Percentiles rank a stretch among this genome's conserved stretches.
Conservation (phyloP, 2,888 invertebrate genomes). For the Hecatera dysodea region DNA sequence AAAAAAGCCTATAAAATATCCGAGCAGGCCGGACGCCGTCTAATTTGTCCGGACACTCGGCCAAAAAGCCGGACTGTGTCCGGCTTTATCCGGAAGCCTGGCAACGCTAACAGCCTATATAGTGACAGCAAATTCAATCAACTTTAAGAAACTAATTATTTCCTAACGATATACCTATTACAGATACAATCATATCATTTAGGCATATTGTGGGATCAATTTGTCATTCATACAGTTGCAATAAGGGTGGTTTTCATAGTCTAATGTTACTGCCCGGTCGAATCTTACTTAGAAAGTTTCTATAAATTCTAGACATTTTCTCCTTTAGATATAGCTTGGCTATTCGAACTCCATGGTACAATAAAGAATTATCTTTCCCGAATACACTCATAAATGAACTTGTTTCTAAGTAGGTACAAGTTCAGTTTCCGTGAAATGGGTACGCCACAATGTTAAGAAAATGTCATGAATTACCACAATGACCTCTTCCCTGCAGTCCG, state of each 20-base stretch:
- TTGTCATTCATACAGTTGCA: background rate
- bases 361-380: background rate
- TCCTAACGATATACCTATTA: too few species aligned
- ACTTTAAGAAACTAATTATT: background rate
- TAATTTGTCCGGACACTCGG: too few species aligned
- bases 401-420: background rate
- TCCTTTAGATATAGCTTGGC: too few species aligned
- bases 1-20: too few species aligned
- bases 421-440: background rate
- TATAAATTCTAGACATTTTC: too few species aligned
- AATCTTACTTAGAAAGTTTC: too few species aligned
- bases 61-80: too few species aligned
- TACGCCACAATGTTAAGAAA: background rate
- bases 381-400: background rate
- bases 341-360: too few species aligned
- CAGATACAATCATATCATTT: background rate
- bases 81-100: too few species aligned
- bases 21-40: too few species aligned
- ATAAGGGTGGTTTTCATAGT: background rate
- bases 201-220: background rate
- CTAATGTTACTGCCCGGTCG: too few species aligned
- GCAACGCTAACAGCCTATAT: too few species aligned
- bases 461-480: slow-evolving; percentile 31
- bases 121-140: background rate
- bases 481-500: slow-evolving; percentile 20